Evolutionary conservation across 2,888 invertebrate species (phyloP).

Genomic region (Drosophila merina): DNA sequence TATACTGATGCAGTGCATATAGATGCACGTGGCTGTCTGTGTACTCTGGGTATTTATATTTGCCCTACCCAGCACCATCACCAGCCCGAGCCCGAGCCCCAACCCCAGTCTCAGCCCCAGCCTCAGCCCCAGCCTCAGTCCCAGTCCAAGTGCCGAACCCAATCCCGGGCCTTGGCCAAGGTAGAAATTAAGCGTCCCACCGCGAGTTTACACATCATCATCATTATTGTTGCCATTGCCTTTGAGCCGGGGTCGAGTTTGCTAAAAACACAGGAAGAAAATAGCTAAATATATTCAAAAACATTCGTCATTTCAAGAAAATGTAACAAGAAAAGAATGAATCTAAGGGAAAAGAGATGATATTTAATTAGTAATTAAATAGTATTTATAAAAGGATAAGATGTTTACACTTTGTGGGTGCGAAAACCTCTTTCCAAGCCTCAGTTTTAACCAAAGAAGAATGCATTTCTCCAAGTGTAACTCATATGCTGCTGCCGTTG

Average conservation of each 20-base stretch:
- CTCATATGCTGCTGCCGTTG: conserved; percentile 23
- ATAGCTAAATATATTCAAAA: not conserved
- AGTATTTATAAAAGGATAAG: too few relatives aligned
- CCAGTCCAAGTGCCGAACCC: conserved; percentile 12
- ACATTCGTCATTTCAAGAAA: not conserved
- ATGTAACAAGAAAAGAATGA: too few relatives aligned
- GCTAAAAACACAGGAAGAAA: not conserved
- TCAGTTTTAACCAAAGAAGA: too few relatives aligned
- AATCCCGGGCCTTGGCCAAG: conserved; percentile 63
- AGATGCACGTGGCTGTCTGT: conserved; percentile 26
- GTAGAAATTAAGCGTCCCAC: conserved; percentile 78
- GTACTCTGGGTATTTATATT: conserved; percentile 33
- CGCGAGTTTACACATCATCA: conserved; percentile 79
- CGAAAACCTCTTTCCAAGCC: too few relatives aligned
- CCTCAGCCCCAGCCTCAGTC: not conserved
- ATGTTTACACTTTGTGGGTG: too few relatives aligned
- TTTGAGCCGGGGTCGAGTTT: conserved; percentile 30
- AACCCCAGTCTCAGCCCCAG: conserved; percentile 1
- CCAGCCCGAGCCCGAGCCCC: conserved; percentile 14
- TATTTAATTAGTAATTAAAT: too few relatives aligned
- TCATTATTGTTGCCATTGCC: conserved; percentile 72
- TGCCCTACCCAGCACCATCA: conserved; percentile 26
- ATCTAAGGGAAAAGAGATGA: too few relatives aligned
- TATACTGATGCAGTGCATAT: conserved; percentile 41
- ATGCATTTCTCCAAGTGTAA: conserved; percentile 7